Percentiles rank a stretch among this genome's conserved stretches.
Conservation (phyloP, 2,888 invertebrate species). For the Bombylius discolor region DNA sequence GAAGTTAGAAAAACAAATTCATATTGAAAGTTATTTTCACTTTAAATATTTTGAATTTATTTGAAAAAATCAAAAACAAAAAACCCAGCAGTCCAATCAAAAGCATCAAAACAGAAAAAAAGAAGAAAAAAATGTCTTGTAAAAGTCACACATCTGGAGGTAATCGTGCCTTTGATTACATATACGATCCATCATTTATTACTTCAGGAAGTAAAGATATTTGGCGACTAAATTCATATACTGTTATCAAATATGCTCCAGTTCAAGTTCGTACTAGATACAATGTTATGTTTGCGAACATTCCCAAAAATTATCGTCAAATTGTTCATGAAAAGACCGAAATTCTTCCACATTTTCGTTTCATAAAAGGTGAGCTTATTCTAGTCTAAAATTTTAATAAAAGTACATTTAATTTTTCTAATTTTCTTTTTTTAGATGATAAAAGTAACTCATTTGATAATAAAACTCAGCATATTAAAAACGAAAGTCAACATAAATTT, state of each 20-base stretch:
- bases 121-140: conserved; percentile 13
- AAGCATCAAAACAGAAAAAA: background rate
- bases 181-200: conserved; percentile 17
- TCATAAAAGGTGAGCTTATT: background rate
- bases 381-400: no score
- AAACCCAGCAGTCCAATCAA: no score
- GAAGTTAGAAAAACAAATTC: no score
- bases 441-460: no score
- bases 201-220: conserved; percentile 14
- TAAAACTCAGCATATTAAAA: no score
- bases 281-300: conserved; percentile 18
- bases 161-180: conserved; percentile 16
- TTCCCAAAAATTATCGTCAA: conserved; percentile 11
- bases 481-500: no score
- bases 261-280: conserved; percentile 15
- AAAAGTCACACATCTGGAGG: conserved; percentile 14
- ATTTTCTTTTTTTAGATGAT: no score
- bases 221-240: conserved; percentile 10
- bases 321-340: background rate
- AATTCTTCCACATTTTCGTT: background rate
- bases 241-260: conserved; percentile 14
- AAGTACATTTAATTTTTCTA: no score
- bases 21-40: no score
- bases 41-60: no score
- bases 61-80: no score